phyloP scores from a whole-genome alignment of 2,113 vertebrate genomes.

The Nothoprocta perdicaria region DNA sequence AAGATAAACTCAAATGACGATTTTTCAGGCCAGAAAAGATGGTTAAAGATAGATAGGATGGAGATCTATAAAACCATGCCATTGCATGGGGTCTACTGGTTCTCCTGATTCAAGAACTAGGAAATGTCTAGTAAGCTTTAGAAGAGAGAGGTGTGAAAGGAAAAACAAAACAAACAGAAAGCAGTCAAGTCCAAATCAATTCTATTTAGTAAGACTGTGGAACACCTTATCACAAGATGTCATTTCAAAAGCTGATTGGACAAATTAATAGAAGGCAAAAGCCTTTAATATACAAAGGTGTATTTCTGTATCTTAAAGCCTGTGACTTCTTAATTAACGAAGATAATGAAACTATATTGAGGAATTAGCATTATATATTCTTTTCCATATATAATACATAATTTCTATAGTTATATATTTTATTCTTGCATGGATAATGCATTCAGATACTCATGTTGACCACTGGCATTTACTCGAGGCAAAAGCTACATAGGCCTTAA shows the following conservation, averaged over 20 bases:
- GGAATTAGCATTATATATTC: not conserved
- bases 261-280: not conserved
- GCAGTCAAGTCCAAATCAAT: no score
- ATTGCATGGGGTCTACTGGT: not conserved
- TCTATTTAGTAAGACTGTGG: not conserved
- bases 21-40: not conserved
- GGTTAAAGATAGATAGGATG: accelerated
- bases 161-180: no score
- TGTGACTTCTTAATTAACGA: not conserved
- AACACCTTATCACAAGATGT: not conserved
- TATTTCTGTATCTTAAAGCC: not conserved
- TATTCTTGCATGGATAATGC: not conserved
- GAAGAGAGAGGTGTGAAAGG: accelerated
- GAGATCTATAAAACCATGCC: not conserved
- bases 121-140: not conserved
- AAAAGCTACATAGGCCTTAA: not conserved
- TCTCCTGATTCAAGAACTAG: not conserved
- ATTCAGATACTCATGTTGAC: not conserved
- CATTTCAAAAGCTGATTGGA: not conserved
- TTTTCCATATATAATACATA: no score
- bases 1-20: not conserved
- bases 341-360: not conserved
- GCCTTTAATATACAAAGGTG: not conserved
- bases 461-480: not conserved
- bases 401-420: no score